phyloP scores from a whole-genome alignment of 2,888 invertebrate species.

The Anoplius nigerrimus region DNA sequence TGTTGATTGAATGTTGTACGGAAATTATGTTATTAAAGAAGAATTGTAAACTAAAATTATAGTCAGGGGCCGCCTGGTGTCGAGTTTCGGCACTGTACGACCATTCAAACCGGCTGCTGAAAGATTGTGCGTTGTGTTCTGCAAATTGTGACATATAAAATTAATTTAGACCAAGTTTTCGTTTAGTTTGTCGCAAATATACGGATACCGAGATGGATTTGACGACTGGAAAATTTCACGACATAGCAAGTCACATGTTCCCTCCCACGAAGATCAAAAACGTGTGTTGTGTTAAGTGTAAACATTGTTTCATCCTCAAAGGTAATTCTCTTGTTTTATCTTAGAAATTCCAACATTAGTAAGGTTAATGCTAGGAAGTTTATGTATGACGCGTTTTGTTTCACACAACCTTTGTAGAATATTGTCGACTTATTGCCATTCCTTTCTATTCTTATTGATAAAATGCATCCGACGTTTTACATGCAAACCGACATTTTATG shows the following conservation, averaged over 20 bases:
- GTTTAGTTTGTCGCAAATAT: too few species aligned
- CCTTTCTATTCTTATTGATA: too few species aligned
- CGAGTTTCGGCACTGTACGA: neutral
- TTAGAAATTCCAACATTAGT: neutral
- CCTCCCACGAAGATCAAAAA: conserved; percentile 55
- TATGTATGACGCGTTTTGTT: too few species aligned
- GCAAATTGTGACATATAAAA: too few species aligned
- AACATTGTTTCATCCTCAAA: conserved; percentile 51
- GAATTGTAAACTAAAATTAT: neutral
- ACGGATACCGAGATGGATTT: too few species aligned
- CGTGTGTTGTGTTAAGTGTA: conserved; percentile 57
- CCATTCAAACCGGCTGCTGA: neutral
- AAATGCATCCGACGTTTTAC: too few species aligned
- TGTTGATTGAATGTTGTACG: neutral
- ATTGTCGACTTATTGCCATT: too few species aligned
- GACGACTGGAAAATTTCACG: too few species aligned
- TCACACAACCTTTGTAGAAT: too few species aligned
- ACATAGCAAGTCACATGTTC: conserved; percentile 2
- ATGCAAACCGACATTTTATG: too few species aligned
- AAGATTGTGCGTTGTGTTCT: neutral
- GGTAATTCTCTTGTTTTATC: conserved; percentile 47
- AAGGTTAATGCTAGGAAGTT: too few species aligned
- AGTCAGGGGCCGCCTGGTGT: neutral
- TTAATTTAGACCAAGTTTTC: too few species aligned
- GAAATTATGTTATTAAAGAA: neutral